Evolutionary conservation across 2,113 vertebrate species (phyloP), one percentile per base, ranked within the genome.

Genomic region (Salminus brasiliensis): DNA sequence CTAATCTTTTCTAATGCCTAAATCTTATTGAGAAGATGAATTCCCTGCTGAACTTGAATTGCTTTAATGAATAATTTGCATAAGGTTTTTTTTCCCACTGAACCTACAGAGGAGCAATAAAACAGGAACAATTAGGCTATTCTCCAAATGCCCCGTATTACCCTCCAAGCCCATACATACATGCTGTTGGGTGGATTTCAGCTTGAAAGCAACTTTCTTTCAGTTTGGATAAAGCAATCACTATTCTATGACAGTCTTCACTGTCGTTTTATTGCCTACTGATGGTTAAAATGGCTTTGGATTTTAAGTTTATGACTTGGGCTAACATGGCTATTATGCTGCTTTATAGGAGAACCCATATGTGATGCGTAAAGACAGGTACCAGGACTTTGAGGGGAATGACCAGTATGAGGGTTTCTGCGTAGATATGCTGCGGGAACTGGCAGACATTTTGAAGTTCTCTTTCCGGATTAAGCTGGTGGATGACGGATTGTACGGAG

Each of bases 371-470:
- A 92, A 92, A 83, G 86, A 90, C 30, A 95, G 95, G 79, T 93
- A 93, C 89, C 94, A 94, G 88, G 90, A 92, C 15, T 78, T 93
- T n/a, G 91, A 89, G 0, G 94, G 95, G 0, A 94, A 94, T 0
- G 93, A 95, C 23, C 95, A 91, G 81, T 97, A 96, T 0, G 95
- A 97, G 84, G 96, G 96, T 0, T 97, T 97, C 91, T 97, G 96
- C 0, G 96, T 97, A 86, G 96, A 97, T 91, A 95, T 97, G 95
- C 93, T 97, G 47, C 88, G 90, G 7, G 96, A 97, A 81, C 89
- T 97, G 29, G 93, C 96, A 0, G 92, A 93, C 81, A 93, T 96
- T 60, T 90, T 96, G 29, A 94, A 95, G 75, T 97, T 97, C 90
- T 94, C 93, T 65, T 97, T 95, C 83, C 92, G 87, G 80, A 94